These are phyloP conservation scores for Maniola hyperantus DNA, from an alignment of 2,888 invertebrate genomes.

Conservation along the genomic window DNA sequence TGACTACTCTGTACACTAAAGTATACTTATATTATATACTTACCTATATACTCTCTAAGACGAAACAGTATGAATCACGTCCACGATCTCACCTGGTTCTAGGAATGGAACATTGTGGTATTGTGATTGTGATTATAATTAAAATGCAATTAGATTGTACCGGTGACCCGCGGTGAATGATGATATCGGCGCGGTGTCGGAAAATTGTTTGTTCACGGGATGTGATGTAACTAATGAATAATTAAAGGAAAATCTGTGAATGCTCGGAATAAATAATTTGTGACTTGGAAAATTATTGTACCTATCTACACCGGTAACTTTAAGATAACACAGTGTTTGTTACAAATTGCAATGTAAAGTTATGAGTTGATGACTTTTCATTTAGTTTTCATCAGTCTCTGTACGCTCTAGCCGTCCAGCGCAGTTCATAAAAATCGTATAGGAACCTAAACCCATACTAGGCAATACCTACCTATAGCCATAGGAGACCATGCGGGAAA, in stretches of 20 bases:
- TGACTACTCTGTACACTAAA: no score
- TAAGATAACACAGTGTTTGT: background rate
- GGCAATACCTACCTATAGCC: no score
- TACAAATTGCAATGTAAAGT: no score
- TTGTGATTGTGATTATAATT: conserved; percentile 42
- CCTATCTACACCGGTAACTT: background rate
- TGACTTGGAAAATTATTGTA: conserved; percentile 10
- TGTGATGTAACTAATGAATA: conserved; percentile 42
- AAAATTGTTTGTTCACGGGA: conserved; percentile 38
- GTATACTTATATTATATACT: no score
- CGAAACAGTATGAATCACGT: conserved; percentile 52
- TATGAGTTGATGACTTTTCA: no score
- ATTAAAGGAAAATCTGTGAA: conserved; percentile 36
- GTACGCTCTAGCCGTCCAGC: no score
- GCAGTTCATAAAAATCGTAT: no score
- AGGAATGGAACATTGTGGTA: conserved; percentile 40
- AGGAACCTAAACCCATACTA: no score
- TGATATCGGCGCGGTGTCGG: conserved; percentile 33
- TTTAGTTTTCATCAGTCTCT: no score
- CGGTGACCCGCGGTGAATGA: conserved; percentile 41
- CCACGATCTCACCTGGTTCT: conserved; percentile 43
- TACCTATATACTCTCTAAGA: no score
- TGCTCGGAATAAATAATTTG: conserved; percentile 31
- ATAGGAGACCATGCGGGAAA: no score
- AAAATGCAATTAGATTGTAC: conserved; percentile 48